phyloP scores from a whole-genome alignment of 1,140 invertebrate species.

The Drusus annulatus region DNA sequence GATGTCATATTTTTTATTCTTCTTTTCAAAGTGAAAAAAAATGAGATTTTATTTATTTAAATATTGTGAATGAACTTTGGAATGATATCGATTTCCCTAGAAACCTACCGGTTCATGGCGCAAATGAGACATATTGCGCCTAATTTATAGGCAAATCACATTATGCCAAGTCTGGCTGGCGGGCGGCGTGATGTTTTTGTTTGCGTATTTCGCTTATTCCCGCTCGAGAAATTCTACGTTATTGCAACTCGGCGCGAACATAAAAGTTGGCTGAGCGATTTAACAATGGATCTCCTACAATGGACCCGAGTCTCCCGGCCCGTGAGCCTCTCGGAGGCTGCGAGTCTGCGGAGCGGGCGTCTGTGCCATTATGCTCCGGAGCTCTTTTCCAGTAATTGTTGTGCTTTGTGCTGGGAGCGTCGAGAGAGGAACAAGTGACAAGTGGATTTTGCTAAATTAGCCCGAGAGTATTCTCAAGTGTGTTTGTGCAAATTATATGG shows the following conservation, averaged over 20 bases:
- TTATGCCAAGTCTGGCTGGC: not conserved
- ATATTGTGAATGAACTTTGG: too few species aligned
- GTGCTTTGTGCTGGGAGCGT: conserved; percentile 40
- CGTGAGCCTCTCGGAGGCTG: too few species aligned
- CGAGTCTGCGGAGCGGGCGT: conserved; percentile 2
- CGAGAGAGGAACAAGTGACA: conserved; percentile 45
- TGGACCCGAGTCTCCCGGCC: not conserved
- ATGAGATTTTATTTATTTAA: too few species aligned
- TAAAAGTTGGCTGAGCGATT: conserved; percentile 13
- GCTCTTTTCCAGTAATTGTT: conserved; percentile 52
- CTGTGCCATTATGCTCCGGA: conserved; percentile 45
- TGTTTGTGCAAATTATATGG: conserved; percentile 18
- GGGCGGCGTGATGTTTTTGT: conserved; percentile 1
- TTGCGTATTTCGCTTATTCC: not conserved
- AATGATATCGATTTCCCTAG: too few species aligned
- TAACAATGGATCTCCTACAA: conserved; percentile 54
- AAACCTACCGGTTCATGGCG: too few species aligned
- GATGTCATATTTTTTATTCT: too few species aligned
- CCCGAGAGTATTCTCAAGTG: conserved; percentile 16
- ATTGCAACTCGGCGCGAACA: conserved; percentile 1
- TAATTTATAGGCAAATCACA: conserved; percentile 15
- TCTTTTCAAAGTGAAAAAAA: too few species aligned
- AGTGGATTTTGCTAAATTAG: conserved; percentile 52
- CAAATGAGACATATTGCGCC: not conserved
- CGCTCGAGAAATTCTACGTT: not conserved